Conservation (phyloP, 2,888 invertebrate species). For the Phasia obesa region DNA sequence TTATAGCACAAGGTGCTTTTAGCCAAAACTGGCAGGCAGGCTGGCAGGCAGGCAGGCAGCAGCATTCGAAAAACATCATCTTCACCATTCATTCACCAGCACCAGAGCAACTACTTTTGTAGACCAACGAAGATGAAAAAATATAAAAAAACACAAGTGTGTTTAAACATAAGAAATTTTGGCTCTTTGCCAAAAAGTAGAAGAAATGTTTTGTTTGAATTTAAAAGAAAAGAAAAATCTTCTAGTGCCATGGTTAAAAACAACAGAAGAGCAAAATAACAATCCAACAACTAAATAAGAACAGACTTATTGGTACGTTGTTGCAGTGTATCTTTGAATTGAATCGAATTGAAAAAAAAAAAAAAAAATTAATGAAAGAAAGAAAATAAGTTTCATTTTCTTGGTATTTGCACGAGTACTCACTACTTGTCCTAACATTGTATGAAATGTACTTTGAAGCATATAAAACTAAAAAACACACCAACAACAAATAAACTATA, state of each 20-base stretch:
- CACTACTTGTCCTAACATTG: constrained; percentile 6
- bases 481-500: constrained; percentile 21
- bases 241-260: constrained; percentile 63
- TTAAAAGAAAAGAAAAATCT: constrained; percentile 44
- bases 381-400: constrained; percentile 51
- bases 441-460: constrained; percentile 19
- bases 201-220: constrained; percentile 63
- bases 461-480: constrained; percentile 48
- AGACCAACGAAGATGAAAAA: constrained; percentile 41
- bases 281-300: constrained; percentile 44
- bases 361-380: too few species aligned
- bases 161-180: constrained; percentile 68
- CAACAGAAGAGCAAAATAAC: constrained; percentile 52
- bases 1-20: constrained; percentile 41
- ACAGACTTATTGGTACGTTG: constrained; percentile 13
- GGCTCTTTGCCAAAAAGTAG: constrained; percentile 63
- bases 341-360: too few species aligned
- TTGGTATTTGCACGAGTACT: constrained; percentile 22
- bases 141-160: constrained; percentile 45
- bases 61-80: constrained; percentile 56
- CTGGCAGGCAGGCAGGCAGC: constrained; percentile 32
- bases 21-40: constrained; percentile 21
- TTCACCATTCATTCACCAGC: constrained; percentile 52
- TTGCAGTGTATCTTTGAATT: constrained; percentile 43
- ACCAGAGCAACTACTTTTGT: constrained; percentile 38